Evolutionary conservation across 1,140 invertebrate genomes (phyloP), one percentile per base, ranked within the genome.

Genomic region (Zophobas atratus): DNA sequence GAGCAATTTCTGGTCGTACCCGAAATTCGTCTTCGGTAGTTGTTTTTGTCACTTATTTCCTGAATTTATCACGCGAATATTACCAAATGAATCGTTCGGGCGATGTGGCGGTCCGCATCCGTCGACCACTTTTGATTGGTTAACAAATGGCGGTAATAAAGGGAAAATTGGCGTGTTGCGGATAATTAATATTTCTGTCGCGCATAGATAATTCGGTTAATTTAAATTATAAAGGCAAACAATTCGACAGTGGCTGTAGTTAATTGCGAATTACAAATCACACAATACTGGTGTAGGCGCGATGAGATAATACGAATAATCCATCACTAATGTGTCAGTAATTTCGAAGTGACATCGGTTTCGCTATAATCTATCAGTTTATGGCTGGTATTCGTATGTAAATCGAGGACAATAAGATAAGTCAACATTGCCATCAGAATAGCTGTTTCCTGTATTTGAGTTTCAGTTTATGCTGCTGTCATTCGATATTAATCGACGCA

Each of bases 331-430:
- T 63, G 74, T 75, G 74, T 71, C 48, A 70, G 48, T 70, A 70
- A 55, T 77, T 77, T 70, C 75, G 57, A 76, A 76, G 75, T 70
- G 39, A 60, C 39, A 70, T 76, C 56, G 60, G 70, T 77, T 75
- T 75, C 60, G 60, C 60, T 43, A 67, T 67, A 67, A 67, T 67
- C 60, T 67, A 67, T 67, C 60, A 67, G 60, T 67, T 67, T 67
- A 67, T 67, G 60, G 41, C 60, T 67, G 60, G 60, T 67, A 67
- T 67, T 67, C 60, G 60, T 67, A 67, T 73, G 71, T 73, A 55
- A 73, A 73, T 73, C 55, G 71, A 32, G 71, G 49, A 55, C 71
- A 73, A 73, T 73, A 73, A 73, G 71, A 73, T 73, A 73, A 73
- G 71, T 73, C 71, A 73, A 73, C 49, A 73, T 41, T 73, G 49